These are phyloP conservation scores for Alfaro cultratus DNA, from an alignment of 2,797 vertebrate genomes.

Conservation along the genomic window DNA sequence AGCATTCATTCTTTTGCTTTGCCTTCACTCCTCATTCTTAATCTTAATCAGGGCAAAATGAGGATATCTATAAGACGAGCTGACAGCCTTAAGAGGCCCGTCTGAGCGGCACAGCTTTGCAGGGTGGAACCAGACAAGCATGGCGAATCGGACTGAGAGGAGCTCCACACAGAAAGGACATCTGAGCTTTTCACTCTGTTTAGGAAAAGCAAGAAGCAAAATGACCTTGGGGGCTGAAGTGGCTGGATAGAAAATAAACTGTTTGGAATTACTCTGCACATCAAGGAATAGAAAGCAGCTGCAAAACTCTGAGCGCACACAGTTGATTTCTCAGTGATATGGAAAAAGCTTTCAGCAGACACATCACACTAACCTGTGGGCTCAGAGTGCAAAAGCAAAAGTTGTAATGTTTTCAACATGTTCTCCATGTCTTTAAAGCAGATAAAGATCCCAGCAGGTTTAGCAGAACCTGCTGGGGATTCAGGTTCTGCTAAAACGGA, in stretches of 20 bases:
- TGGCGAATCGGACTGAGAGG: slow-evolving; percentile 60
- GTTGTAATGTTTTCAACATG: slow-evolving; percentile 71
- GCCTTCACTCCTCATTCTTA: background rate
- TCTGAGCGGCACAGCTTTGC: slow-evolving; percentile 52
- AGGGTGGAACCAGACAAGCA: slow-evolving; percentile 55
- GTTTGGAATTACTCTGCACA: slow-evolving; percentile 84
- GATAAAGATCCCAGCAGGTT: slow-evolving; percentile 40
- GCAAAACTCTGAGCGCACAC: slow-evolving; percentile 71
- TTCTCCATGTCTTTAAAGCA: slow-evolving; percentile 54
- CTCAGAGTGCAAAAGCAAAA: slow-evolving; percentile 54
- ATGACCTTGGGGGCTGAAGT: slow-evolving; percentile 80
- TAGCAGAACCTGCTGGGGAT: slow-evolving; percentile 17
- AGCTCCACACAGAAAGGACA: slow-evolving; percentile 65
- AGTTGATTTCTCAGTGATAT: slow-evolving; percentile 72
- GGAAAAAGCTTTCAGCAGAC: slow-evolving; percentile 74
- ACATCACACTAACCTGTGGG: slow-evolving; percentile 67
- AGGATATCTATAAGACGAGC: slow-evolving; percentile 40
- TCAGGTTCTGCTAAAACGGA: slow-evolving; percentile 31
- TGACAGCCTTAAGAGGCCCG: slow-evolving; percentile 40
- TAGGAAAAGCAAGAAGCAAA: slow-evolving; percentile 71
- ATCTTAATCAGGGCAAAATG: slow-evolving; percentile 3
- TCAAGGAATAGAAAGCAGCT: slow-evolving; percentile 84
- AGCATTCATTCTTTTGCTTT: background rate
- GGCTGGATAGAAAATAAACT: slow-evolving; percentile 83
- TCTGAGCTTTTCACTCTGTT: slow-evolving; percentile 71